Evolutionary conservation across 2,797 vertebrate species (phyloP).

Genomic region (Acropternis orthonyx): DNA sequence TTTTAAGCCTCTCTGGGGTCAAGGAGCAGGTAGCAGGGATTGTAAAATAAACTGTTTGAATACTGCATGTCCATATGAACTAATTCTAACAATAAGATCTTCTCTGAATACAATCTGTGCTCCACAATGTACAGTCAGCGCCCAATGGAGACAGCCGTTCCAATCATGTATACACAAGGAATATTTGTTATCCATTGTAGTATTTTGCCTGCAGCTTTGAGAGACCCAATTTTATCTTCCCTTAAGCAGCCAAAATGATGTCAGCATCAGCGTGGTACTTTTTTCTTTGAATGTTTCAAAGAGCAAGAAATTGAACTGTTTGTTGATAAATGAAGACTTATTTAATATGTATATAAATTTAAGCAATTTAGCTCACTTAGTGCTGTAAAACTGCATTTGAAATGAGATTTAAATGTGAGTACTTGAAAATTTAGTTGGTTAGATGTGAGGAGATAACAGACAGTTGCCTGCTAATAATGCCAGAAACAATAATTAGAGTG

Average conservation of each 20-base stretch:
- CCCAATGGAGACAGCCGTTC: slow-evolving; percentile 38
- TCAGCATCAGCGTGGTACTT: background rate
- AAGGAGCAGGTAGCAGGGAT: background rate
- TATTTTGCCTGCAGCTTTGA: slow-evolving; percentile 58
- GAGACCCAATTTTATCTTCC: slow-evolving; percentile 61
- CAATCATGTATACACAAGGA: slow-evolving; percentile 31
- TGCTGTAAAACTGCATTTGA: background rate
- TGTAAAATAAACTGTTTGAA: slow-evolving; percentile 6
- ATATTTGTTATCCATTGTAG: slow-evolving; percentile 60
- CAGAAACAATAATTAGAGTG: slow-evolving; percentile 2
- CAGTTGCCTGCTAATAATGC: background rate
- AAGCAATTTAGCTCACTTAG: background rate
- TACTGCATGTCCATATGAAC: background rate
- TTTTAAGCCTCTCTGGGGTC: background rate
- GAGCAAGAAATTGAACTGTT: background rate
- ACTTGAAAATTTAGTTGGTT: background rate
- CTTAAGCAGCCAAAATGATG: slow-evolving; percentile 46
- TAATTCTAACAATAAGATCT: slow-evolving; percentile 31
- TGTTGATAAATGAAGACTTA: background rate
- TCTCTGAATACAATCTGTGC: background rate
- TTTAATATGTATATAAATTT: background rate
- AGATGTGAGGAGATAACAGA: slow-evolving; percentile 4
- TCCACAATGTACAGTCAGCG: background rate
- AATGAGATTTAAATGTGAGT: background rate
- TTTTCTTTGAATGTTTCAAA: slow-evolving; percentile 13